Evolutionary conservation across 2,888 invertebrate genomes (phyloP).

Genomic region (Lepidonotus clava): DNA sequence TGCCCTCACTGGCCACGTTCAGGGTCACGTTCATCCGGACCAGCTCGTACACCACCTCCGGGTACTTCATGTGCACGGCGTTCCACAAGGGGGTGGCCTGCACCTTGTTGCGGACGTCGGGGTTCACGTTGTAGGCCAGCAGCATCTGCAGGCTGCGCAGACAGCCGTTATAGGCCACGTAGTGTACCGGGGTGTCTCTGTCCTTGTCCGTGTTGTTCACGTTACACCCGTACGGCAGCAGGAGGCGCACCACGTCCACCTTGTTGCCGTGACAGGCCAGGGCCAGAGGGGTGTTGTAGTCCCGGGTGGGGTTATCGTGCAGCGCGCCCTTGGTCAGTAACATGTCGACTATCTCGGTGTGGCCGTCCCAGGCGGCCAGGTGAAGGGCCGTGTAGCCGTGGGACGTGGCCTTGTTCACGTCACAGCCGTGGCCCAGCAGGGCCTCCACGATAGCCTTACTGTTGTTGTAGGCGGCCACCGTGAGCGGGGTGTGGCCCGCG

Average conservation of each 20-base stretch:
- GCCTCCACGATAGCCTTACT: conserved; percentile 64
- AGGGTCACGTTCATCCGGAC: conserved; percentile 69
- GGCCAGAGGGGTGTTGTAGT: conserved; percentile 73
- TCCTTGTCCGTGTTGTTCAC: conserved; percentile 76
- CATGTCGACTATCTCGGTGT: conserved; percentile 64
- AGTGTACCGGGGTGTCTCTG: conserved; percentile 73
- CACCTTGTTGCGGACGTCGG: conserved; percentile 68
- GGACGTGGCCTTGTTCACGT: conserved; percentile 65
- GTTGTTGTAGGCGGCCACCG: conserved; percentile 71
- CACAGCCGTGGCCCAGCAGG: conserved; percentile 67
- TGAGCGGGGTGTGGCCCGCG: conserved; percentile 64
- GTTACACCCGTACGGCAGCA: conserved; percentile 70
- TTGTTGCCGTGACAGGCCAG: conserved; percentile 73
- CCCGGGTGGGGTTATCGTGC: conserved; percentile 68
- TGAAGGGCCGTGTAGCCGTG: conserved; percentile 73
- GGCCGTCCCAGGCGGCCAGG: conserved; percentile 75
- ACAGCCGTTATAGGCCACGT: conserved; percentile 73
- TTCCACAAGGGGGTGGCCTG: conserved; percentile 74
- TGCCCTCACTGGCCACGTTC: conserved; percentile 68
- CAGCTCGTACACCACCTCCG: conserved; percentile 68
- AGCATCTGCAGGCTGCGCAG: conserved; percentile 67
- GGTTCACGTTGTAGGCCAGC: conserved; percentile 71
- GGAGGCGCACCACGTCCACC: conserved; percentile 65
- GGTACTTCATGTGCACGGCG: conserved; percentile 69
- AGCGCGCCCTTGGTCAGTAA: conserved; percentile 68